Evolutionary conservation across 2,113 vertebrate species (phyloP).

Genomic region (Callipepla squamata): DNA sequence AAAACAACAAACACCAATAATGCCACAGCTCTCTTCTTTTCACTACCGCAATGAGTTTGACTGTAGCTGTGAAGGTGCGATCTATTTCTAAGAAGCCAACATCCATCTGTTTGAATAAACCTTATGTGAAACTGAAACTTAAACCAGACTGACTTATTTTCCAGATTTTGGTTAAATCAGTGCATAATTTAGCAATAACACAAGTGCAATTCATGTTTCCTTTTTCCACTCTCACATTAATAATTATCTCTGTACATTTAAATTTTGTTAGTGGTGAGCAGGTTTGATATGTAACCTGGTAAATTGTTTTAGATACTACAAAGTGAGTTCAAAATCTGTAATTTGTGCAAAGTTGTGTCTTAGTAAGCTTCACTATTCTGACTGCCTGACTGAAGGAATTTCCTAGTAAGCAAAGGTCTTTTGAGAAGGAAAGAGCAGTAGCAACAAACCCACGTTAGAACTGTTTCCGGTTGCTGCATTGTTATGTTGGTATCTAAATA

Average conservation of each 20-base stretch:
- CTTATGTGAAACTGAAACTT: background rate
- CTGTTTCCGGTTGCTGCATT: background rate
- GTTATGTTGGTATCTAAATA: background rate
- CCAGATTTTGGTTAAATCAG: background rate
- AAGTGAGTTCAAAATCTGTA: background rate
- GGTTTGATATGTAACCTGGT: background rate
- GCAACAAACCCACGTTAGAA: background rate
- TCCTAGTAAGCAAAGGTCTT: background rate
- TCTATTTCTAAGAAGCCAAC: background rate
- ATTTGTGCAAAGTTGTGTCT: background rate
- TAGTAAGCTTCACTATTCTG: background rate
- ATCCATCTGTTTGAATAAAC: background rate
- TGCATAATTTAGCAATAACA: background rate
- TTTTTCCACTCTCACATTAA: background rate
- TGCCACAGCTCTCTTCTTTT: background rate
- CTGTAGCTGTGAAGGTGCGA: background rate
- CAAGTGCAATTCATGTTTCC: rapidly evolving
- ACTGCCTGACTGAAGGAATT: background rate
- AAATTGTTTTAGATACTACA: background rate
- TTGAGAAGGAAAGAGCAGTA: background rate
- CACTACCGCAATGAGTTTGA: background rate
- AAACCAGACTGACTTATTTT: background rate
- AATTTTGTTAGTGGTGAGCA: background rate
- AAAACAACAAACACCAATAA: background rate
- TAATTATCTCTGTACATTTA: background rate